Base-by-base conservation (phyloP, 2,113 vertebrate genomes). In the Etheostoma spectabile region DNA sequence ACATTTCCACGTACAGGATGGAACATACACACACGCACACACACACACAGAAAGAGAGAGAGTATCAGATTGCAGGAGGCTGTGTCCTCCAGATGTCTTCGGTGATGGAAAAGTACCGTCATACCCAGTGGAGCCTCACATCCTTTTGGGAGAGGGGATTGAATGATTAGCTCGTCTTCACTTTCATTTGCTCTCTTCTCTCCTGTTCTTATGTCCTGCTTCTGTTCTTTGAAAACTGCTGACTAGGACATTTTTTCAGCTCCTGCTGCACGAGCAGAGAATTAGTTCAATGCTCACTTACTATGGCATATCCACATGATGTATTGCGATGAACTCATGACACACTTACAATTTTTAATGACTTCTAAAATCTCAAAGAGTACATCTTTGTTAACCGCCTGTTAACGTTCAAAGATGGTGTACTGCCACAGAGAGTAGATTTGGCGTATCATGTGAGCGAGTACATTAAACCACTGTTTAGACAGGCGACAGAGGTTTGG, bases 71-170 rank as follows among this genome's bases (percentile, higher is more conserved):
- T 88, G n/a, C 85, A 70, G 59, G 52, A 74, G 78, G 24, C 80
- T 74, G 63, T 69, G 91, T 81, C 90, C 90, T 91, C 75, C 77
- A 82, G 82, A 79, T 89, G 88, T 89, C 86, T 89, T 45, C 4
- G 0, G 2, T 74, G n/a, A n/a, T n/a, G 84, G 90, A 91, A 91
- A 93, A 83, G 77, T 84, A 90, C 77, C 3, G 38, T 83, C 86
- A 60, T 66, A 48, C 48, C 62, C 61, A 27, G 42, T 1, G 3
- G 64, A 80, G 64, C 74, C 4, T 62, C 61, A 4, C 72, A 57
- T 76, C 48, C 57, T 75, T 78, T 77, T 52, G 55, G 65, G 56
- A 72, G 52, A 51, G 33, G 42, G 83, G 84, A 85, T 57, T 89
- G 82, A 78, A 56, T 4, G 21, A 85, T 73, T 71, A 86, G 27